Evolutionary conservation across 2,113 vertebrate genomes (phyloP).

Genomic region (Lasiurus borealis): DNA sequence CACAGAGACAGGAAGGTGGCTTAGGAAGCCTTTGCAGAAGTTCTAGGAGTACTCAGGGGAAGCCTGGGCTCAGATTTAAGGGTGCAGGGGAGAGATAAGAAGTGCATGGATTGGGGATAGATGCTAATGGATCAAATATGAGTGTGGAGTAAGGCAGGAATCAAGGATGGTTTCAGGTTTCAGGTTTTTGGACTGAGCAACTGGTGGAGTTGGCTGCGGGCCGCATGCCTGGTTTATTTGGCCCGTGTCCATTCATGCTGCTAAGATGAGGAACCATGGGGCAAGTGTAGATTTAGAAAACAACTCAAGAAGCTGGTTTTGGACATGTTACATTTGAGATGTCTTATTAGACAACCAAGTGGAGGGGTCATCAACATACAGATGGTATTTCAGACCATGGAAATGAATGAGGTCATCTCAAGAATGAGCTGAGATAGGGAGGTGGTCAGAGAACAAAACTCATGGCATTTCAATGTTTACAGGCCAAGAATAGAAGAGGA

Average conservation of each 20-base stretch:
- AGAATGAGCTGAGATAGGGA: background rate
- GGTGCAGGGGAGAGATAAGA: background rate
- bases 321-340: background rate
- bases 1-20: background rate
- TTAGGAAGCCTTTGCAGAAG: background rate
- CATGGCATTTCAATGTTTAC: background rate
- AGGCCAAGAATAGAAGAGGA: background rate
- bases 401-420: background rate
- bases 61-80: background rate
- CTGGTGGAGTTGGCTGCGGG: background rate
- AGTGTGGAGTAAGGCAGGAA: background rate
- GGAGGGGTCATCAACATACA: background rate
- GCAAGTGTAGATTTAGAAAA: background rate
- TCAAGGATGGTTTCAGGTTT: background rate
- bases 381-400: background rate
- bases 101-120: background rate
- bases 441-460: background rate
- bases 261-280: background rate
- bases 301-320: constrained; percentile 1
- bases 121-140: background rate
- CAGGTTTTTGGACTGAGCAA: background rate
- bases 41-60: background rate
- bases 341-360: background rate
- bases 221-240: no score
- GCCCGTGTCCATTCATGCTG: no score